Evolutionary conservation across 2,113 vertebrate genomes (phyloP).

Genomic region (Cyanistes caeruleus): DNA sequence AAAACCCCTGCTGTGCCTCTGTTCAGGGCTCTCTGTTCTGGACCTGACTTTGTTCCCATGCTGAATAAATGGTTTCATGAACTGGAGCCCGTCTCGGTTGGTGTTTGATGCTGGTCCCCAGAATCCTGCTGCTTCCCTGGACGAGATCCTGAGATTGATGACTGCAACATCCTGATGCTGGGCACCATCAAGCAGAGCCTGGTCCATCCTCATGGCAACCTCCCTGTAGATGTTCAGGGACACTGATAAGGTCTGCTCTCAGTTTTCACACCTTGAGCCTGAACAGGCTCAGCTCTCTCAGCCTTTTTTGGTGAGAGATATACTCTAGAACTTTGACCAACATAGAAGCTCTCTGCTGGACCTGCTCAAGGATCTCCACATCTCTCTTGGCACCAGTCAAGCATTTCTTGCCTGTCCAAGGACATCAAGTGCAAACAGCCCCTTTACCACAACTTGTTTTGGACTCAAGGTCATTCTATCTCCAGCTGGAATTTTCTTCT

Average conservation of each 20-base stretch:
- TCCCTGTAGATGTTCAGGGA: not conserved
- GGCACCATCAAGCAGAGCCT: rapidly evolving
- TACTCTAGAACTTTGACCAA: not conserved
- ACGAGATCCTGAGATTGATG: too few species aligned
- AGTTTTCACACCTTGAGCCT: not conserved
- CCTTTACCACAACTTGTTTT: not conserved
- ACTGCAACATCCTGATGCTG: not conserved
- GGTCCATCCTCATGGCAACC: not conserved
- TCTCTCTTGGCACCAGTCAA: not conserved
- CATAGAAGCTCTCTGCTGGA: not conserved
- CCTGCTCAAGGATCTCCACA: not conserved
- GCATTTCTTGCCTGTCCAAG: not conserved
- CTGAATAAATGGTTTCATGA: too few species aligned
- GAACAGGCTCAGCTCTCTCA: not conserved
- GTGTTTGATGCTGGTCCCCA: too few species aligned
- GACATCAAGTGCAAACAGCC: not conserved
- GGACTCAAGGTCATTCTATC: not conserved
- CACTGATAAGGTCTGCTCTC: too few species aligned
- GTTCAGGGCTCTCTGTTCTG: too few species aligned
- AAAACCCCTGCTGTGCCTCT: too few species aligned
- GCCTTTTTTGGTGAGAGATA: not conserved
- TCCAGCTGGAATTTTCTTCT: not conserved
- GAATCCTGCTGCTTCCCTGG: too few species aligned
- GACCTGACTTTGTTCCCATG: too few species aligned
- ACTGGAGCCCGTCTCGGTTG: too few species aligned